phyloP scores from a whole-genome alignment of 2,888 invertebrate species.

The Nomada ferruginata region DNA sequence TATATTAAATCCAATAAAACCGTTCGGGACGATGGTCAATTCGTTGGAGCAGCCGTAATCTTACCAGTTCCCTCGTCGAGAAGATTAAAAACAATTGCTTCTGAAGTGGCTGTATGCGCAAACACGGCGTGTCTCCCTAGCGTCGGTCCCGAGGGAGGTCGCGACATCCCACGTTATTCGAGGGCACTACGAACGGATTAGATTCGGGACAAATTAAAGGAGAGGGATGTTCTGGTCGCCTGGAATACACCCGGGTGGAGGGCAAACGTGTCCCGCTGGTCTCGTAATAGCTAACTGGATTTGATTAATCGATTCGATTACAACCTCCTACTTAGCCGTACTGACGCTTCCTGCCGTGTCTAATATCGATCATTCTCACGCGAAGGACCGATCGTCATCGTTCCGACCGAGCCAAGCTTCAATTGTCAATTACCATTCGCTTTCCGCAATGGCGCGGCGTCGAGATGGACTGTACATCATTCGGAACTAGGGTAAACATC shows the following conservation, averaged over 20 bases:
- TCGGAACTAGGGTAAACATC: too few relatives aligned
- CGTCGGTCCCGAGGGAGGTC: slow-evolving; percentile 40
- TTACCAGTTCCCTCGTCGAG: slow-evolving; percentile 41
- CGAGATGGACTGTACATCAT: too few relatives aligned
- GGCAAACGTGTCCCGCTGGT: slow-evolving; percentile 45
- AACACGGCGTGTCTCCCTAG: slow-evolving; percentile 38
- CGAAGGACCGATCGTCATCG: not conserved
- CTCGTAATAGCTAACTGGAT: slow-evolving; percentile 72
- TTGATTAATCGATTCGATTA: slow-evolving; percentile 74
- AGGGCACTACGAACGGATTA: slow-evolving; percentile 64
- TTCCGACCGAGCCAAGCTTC: not conserved
- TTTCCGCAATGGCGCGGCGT: too few relatives aligned
- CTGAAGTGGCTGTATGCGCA: slow-evolving; percentile 49
- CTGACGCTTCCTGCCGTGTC: slow-evolving; percentile 49
- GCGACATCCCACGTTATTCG: slow-evolving; percentile 58
- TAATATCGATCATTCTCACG: slow-evolving; percentile 60
- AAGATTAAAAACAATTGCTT: slow-evolving; percentile 62
- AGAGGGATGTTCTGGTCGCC: slow-evolving; percentile 16
- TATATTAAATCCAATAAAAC: slow-evolving; percentile 35
- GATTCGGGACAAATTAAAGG: slow-evolving; percentile 67
- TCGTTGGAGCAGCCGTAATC: slow-evolving; percentile 27
- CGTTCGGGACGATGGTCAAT: not conserved
- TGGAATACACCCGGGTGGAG: slow-evolving; percentile 37
- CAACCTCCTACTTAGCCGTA: slow-evolving; percentile 60
- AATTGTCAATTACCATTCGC: too few relatives aligned